Evolutionary conservation across 2,888 invertebrate genomes (phyloP), one percentile per base, ranked within the genome.

Genomic region (Stegana nigrithorax): DNA sequence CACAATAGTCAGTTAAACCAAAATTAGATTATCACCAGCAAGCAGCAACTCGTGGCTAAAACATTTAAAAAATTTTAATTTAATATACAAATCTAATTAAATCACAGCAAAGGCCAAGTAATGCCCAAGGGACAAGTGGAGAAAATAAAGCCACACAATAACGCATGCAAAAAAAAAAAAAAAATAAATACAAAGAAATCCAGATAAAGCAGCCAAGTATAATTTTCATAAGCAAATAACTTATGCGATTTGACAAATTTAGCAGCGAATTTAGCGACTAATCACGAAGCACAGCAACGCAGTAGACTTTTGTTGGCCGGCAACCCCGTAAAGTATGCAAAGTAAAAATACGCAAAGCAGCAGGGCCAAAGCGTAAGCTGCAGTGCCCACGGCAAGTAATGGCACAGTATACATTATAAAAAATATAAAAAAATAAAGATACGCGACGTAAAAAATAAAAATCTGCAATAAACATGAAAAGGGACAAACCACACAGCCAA

Each of bases 241-340:
- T 72, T 66, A 67, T 32, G 72, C 72, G 80, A 78, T 73, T 76
- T 75, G 75, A 69, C 80, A 76, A 78, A 80, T 75, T 75, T 78
- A 76, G 72, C 74, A 76, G 80, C 73, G 68, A 75, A 67, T 78
- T 80, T 70, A 73, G 80, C 76, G 68, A 80, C 80, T 80, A 76
- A 80, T 76, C 80, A 79, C 70, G n/a, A 7, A 29, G 14, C 4
- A n/a, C 23, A 53, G 25, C 21, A 47, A 47, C 4, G 47, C 25
- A 47, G 47, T 47, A 65, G 62, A 75, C 68, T 68, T 39, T 51
- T 10, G 32, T 32, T 14, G 55, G 27, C n/a, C 25, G 19, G 8
- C 58, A 42, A 53, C 44, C 23, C 57, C 59, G 19, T 10, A 29
- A 53, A 19, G 19, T 19, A 53, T 10, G 29, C 12, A 21, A 8